Evolutionary conservation across 2,888 invertebrate species (phyloP), one percentile per base, ranked within the genome.

Genomic region (Pseudanteris insignis): DNA sequence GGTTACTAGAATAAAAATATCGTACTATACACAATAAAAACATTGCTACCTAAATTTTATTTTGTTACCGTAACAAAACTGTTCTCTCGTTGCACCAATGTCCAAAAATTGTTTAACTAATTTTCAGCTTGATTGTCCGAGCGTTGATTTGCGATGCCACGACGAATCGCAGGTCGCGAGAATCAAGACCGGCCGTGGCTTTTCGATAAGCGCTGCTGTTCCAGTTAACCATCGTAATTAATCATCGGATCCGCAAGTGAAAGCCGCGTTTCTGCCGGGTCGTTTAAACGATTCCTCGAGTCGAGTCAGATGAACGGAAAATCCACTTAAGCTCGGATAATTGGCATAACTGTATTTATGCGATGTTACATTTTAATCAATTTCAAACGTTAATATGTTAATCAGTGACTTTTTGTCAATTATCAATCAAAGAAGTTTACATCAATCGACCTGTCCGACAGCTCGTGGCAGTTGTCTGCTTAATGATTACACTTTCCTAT

Each of bases 281-380:
- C 24, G 48, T 48, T 53, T 47, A 50, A 34, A 46, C 62, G 62
- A n/a, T n/a, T n/a, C n/a, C n/a, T n/a, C n/a, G n/a, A n/a, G 54
- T 29, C 28, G 48, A 54, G 54, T 63, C 54, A 46, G 54, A 63
- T 26, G 58, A 53, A 47, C 47, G 62, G 47, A 55, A 57, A 61
- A 47, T 43, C 34, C 38, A 12, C 18, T 9, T n/a, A n/a, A n/a
- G n/a, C n/a, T n/a, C 38, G 46, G 51, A 48, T 63, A 58, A 63
- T 63, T 63, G 62, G 46, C 57, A 40, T 63, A 63, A 63, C 62
- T 63, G 57, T 58, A 62, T 63, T 63, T 63, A 63, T 53, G 57
- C 29, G 55, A 53, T 38, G 58, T 54, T 58, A 63, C 63, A 54
- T 28, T 63, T 63, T 44, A 58, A 53, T 63, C 54, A 58, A 63